phyloP scores from a whole-genome alignment of 2,113 vertebrate genomes.

The Hystrix cristata region DNA sequence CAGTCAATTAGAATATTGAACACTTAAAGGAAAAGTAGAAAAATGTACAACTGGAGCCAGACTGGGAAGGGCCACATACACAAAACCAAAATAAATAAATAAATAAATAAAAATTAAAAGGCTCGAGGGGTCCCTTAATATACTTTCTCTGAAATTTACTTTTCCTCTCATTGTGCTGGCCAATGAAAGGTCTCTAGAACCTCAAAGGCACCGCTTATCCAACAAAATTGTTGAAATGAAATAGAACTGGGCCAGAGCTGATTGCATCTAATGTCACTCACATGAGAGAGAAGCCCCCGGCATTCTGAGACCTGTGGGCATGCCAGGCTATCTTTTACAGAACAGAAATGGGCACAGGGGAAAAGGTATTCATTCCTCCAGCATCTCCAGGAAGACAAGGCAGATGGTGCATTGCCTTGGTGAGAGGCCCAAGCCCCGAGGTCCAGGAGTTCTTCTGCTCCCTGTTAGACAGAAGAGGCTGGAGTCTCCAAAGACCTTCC shows the following conservation, averaged over 20 bases:
- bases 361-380: background rate
- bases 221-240: background rate
- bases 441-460: background rate
- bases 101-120: background rate
- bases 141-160: background rate
- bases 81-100: background rate
- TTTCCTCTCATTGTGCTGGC: background rate
- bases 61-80: background rate
- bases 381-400: background rate
- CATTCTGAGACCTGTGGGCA: background rate
- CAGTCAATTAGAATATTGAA: background rate
- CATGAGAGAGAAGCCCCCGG: background rate
- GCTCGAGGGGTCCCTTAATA: background rate
- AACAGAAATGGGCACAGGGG: background rate
- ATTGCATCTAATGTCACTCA: background rate
- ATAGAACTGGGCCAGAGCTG: background rate
- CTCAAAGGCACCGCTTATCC: background rate
- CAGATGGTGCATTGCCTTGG: background rate
- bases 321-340: background rate
- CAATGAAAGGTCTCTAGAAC: background rate
- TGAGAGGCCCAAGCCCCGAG: rapidly evolving
- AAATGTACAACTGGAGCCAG: background rate
- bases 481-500: background rate
- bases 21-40: background rate
- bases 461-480: background rate